Conservation (phyloP, 2,797 vertebrate genomes). For the Gastrophryne carolinensis region DNA sequence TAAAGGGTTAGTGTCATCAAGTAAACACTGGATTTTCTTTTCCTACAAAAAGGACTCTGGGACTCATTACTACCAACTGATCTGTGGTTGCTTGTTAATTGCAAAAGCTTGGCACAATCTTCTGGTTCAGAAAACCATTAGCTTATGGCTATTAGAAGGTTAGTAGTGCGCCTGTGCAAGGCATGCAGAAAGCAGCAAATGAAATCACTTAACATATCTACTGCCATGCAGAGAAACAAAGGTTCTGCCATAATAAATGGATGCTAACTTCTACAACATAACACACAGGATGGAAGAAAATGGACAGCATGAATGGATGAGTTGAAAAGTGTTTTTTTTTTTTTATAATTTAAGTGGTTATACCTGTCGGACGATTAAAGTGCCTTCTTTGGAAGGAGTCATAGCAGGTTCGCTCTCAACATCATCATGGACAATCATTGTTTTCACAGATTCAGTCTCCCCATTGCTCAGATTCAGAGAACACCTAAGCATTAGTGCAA, state of each 20-base stretch:
- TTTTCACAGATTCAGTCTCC: constrained; percentile 92
- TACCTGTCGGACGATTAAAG: constrained; percentile 94
- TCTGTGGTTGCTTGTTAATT: not conserved
- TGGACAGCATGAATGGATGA: constrained; percentile 73
- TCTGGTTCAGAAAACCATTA: constrained; percentile 26
- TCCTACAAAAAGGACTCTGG: not conserved
- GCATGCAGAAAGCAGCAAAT: constrained; percentile 67
- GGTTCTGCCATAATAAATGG: constrained; percentile 48
- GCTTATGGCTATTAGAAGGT: constrained; percentile 29
- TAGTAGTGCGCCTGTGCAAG: constrained; percentile 61
- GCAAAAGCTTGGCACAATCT: not conserved
- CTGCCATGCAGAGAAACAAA: constrained; percentile 63
- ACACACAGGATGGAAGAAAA: constrained; percentile 66
- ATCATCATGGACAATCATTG: constrained; percentile 92
- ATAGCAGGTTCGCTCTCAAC: constrained; percentile 87
- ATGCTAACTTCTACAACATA: constrained; percentile 61
- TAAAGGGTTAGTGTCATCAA: constrained; percentile 39
- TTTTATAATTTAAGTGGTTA: constrained; percentile 52
- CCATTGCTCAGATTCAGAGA: constrained; percentile 89
- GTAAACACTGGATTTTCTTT: constrained; percentile 3
- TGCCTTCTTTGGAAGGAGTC: constrained; percentile 94
- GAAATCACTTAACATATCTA: constrained; percentile 56
- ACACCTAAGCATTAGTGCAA: constrained; percentile 64
- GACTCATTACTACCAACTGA: not conserved
- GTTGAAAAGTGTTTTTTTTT: constrained; percentile 65